Percentiles rank a stretch among this genome's conserved stretches.
These are phyloP conservation scores for Dyspetes luteomarginatus DNA, from an alignment of 2,888 invertebrate genomes.

Conservation along the genomic window DNA sequence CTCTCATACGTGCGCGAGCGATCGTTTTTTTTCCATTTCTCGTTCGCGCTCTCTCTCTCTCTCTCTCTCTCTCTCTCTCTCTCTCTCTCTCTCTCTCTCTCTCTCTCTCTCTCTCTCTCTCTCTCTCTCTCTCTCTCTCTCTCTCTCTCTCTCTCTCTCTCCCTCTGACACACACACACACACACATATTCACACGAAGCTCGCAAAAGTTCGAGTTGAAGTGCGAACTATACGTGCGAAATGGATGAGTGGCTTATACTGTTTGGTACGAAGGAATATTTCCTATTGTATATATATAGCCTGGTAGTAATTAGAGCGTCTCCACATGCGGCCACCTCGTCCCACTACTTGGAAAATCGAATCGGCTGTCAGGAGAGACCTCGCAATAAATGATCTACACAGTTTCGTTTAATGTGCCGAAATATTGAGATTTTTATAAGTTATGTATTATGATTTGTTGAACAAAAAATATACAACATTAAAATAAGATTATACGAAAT, in stretches of 20 bases:
- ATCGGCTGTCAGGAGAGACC: background rate
- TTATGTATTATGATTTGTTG: no score
- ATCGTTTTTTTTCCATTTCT: constrained; percentile 28
- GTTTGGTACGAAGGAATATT: constrained; percentile 48
- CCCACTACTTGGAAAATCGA: background rate
- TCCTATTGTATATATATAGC: constrained; percentile 23
- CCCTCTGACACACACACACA: background rate
- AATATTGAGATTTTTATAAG: no score
- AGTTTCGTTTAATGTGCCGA: no score
- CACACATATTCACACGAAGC: constrained; percentile 40
- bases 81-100: constrained; percentile 22
- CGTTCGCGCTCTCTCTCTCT: constrained; percentile 7
- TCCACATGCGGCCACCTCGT: background rate
- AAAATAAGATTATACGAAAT: no score
- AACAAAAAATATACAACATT: no score
- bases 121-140: constrained; percentile 16
- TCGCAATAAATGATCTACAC: background rate
- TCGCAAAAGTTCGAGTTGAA: constrained; percentile 61
- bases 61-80: no score
- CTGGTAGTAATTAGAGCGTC: background rate
- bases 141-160: constrained; percentile 11
- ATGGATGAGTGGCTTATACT: constrained; percentile 38
- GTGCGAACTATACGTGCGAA: constrained; percentile 58
- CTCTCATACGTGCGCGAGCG: constrained; percentile 11
- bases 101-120: constrained; percentile 17